Evolutionary conservation across 2,113 vertebrate genomes (phyloP).

Genomic region (Ariopsis seemanni): DNA sequence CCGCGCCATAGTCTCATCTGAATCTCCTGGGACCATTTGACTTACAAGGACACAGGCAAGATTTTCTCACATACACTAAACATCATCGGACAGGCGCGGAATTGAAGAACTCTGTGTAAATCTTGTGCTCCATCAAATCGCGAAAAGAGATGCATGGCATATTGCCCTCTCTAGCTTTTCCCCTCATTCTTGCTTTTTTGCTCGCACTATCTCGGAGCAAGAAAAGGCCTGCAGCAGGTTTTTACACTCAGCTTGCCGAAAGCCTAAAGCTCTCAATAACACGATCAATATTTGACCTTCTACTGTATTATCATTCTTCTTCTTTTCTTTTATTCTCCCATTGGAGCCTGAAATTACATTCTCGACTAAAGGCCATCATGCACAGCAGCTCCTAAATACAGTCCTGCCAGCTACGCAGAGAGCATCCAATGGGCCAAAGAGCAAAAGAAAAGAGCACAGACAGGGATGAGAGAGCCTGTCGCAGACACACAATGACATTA

Average conservation of each 20-base stretch:
- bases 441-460: constrained; percentile 37
- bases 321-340: constrained; percentile 59
- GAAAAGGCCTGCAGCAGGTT: constrained; percentile 42
- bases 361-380: constrained; percentile 66
- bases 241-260: constrained; percentile 40
- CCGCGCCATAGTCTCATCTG: constrained; percentile 27
- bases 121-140: constrained; percentile 39
- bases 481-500: constrained; percentile 8
- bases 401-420: constrained; percentile 56
- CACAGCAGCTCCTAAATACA: constrained; percentile 60
- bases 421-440: constrained; percentile 37
- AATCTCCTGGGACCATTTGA: constrained; percentile 45
- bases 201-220: not conserved
- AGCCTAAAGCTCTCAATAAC: constrained; percentile 49
- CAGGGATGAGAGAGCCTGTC: constrained; percentile 27
- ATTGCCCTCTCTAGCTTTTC: constrained; percentile 34
- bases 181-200: constrained; percentile 20
- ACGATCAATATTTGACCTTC: constrained; percentile 69
- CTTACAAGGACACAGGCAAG: constrained; percentile 52
- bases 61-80: constrained; percentile 52
- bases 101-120: constrained; percentile 45
- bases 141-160: constrained; percentile 12
- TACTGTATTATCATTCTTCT: constrained; percentile 55
- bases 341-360: constrained; percentile 70
- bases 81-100: constrained; percentile 49